Conservation (phyloP, 2,888 invertebrate species). For the Nemotelus nigrinus region DNA sequence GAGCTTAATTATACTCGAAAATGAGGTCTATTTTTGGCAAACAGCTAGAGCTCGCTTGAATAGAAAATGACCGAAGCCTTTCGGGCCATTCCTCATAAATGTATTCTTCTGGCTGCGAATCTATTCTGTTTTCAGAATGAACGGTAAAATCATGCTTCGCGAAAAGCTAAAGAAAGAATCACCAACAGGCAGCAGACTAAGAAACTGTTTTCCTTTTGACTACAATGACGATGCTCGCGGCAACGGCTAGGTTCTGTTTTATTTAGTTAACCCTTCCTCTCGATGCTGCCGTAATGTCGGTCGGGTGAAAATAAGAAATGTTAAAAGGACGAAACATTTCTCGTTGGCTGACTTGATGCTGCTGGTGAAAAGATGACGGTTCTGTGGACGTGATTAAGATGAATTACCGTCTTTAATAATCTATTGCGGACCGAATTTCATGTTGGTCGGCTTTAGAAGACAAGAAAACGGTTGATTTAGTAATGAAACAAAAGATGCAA, state of each 20-base stretch:
- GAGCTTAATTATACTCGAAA: constrained; percentile 38
- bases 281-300: background rate
- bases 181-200: constrained; percentile 6
- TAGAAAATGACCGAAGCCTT: background rate
- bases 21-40: constrained; percentile 37
- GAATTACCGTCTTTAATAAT: constrained; percentile 40
- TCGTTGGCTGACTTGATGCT: background rate
- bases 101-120: background rate
- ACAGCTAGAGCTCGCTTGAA: background rate
- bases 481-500: constrained; percentile 6
- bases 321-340: background rate
- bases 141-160: background rate
- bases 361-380: constrained; percentile 4
- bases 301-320: background rate
- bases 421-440: constrained; percentile 21
- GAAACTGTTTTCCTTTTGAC: constrained; percentile 2
- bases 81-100: constrained; percentile 31
- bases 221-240: background rate
- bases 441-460: background rate
- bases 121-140: background rate
- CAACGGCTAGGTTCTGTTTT: background rate
- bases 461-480: constrained; percentile 25
- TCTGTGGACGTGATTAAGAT: constrained; percentile 36
- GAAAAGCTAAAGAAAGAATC: background rate
- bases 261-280: constrained; percentile 28